phyloP scores from a whole-genome alignment of 1,140 invertebrate species.

The Papilio dardanus region DNA sequence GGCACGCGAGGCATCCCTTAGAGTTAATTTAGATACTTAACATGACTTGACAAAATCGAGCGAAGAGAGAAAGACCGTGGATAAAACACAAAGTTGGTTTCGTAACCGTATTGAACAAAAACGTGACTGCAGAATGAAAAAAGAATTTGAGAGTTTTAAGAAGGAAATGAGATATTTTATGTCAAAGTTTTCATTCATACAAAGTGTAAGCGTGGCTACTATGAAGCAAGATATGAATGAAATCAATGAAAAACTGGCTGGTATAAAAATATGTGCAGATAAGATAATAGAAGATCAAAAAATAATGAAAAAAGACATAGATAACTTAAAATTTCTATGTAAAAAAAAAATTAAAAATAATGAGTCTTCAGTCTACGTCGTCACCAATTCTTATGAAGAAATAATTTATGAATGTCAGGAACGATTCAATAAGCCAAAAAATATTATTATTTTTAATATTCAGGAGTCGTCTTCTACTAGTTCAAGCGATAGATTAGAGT shows the following conservation, averaged over 20 bases:
- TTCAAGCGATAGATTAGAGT: slow-evolving; percentile 18
- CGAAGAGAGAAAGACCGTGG: not conserved
- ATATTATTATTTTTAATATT: slow-evolving; percentile 31
- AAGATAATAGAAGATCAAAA: slow-evolving; percentile 33
- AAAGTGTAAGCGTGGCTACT: slow-evolving; percentile 26
- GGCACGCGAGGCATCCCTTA: no score
- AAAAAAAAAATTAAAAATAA: slow-evolving; percentile 3
- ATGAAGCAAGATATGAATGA: slow-evolving; percentile 34
- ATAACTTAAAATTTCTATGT: slow-evolving; percentile 10
- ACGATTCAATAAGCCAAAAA: slow-evolving; percentile 20
- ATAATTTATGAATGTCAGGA: slow-evolving; percentile 1
- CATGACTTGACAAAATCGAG: slow-evolving; percentile 22
- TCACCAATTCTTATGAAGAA: slow-evolving; percentile 2
- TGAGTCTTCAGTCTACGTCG: not conserved
- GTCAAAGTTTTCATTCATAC: slow-evolving; percentile 24
- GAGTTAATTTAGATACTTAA: no score
- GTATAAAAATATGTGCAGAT: slow-evolving; percentile 27
- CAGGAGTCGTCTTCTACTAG: slow-evolving; percentile 13
- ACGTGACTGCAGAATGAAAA: slow-evolving; percentile 15
- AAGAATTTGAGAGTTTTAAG: slow-evolving; percentile 27
- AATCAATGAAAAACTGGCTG: slow-evolving; percentile 33
- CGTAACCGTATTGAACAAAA: slow-evolving; percentile 33
- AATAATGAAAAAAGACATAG: slow-evolving; percentile 27
- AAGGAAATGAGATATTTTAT: slow-evolving; percentile 33
- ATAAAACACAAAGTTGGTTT: slow-evolving; percentile 13